These are phyloP conservation scores for Aurelia sp. DNA, from an alignment of 30 jellyfish, hydroid and myxozoan genomes.

Conservation along the genomic window DNA sequence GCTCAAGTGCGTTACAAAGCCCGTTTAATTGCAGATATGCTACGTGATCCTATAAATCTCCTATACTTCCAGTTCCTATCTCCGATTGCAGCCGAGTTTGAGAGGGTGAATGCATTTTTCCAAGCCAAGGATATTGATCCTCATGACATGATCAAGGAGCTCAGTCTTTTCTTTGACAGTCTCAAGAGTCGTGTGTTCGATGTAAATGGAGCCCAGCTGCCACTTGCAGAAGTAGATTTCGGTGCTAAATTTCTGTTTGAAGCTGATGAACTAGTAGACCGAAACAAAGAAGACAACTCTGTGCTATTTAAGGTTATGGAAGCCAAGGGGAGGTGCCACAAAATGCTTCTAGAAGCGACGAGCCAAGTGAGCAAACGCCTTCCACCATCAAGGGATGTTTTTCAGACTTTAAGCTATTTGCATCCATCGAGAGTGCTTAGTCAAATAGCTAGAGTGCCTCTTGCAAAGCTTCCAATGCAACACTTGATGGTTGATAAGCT, in stretches of 20 bases:
- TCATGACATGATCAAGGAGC: slow-evolving; percentile 60
- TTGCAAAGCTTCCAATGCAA: slow-evolving; percentile 56
- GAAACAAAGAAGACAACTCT: slow-evolving; percentile 21
- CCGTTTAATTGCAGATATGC: slow-evolving; percentile 66
- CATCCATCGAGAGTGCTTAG: slow-evolving; percentile 48
- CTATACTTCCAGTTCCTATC: slow-evolving; percentile 62
- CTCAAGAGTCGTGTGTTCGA: slow-evolving; percentile 43
- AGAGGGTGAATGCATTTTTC: slow-evolving; percentile 50
- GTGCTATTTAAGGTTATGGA: slow-evolving; percentile 40
- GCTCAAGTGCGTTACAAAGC: slow-evolving; percentile 62
- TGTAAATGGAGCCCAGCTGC: slow-evolving; percentile 39
- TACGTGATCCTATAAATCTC: slow-evolving; percentile 57
- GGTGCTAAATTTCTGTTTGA: slow-evolving; percentile 68
- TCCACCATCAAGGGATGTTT: slow-evolving; percentile 53
- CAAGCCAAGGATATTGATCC: slow-evolving; percentile 78
- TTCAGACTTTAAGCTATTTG: slow-evolving; percentile 42
- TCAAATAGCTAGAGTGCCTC: slow-evolving; percentile 43
- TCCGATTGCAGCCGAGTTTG: slow-evolving; percentile 28
- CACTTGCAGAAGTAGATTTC: slow-evolving; percentile 47
- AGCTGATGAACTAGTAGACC: background rate
- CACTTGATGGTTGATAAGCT: slow-evolving; percentile 26
- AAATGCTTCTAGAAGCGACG: slow-evolving; percentile 45
- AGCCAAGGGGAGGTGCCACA: slow-evolving; percentile 52
- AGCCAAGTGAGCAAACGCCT: slow-evolving; percentile 66
- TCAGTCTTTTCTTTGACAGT: slow-evolving; percentile 18